Evolutionary conservation across 1,140 invertebrate species (phyloP), one percentile per base, ranked within the genome.

Genomic region (Saccostrea echinata): DNA sequence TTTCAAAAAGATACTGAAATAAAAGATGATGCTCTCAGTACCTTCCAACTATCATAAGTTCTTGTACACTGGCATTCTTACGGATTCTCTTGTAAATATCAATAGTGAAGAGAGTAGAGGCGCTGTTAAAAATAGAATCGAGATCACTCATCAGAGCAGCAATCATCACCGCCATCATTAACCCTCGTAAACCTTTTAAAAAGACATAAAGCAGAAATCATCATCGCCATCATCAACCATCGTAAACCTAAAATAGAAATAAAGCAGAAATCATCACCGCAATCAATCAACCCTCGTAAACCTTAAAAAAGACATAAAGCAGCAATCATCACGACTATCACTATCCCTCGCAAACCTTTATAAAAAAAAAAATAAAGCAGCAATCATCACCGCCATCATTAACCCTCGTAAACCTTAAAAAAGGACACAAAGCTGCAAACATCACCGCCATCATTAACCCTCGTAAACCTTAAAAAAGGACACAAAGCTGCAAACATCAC

Each of bases 91-190:
- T 93, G 94, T 95, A 96, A 57, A 96, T 95, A 90, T 96, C 96
- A 21, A 96, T 95, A n/a, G 96, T 96, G 90, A 96, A 96, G 53
- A 96, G 91, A 13, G 96, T 96, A 68, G 94, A 95, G 18, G 95
- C 94, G 82, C 94, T 95, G 91, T 96, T 96, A 88, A 96, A 96
- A 68, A 96, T 95, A 52, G 96, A 96, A 13, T 95, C 95, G 18
- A 96, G 90, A 87, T 95, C 95, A 89, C 94, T 95, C 95, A 96
- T 96, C 16, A 96, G 89, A 8, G 96, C 96, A 0, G 96, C 95
- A 57, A 96, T 89, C 96, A 96, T 96, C 8, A 96, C 96, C 4
- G 95, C 94, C 86, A 96, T 91, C 95, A 96, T 95, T 11, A 96
- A 84, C 0, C 96, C 96, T 30, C 95, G 91, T n/a, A 94, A 84